Conservation (phyloP, 2,113 vertebrate genomes). For the Ahaetulla prasina region DNA sequence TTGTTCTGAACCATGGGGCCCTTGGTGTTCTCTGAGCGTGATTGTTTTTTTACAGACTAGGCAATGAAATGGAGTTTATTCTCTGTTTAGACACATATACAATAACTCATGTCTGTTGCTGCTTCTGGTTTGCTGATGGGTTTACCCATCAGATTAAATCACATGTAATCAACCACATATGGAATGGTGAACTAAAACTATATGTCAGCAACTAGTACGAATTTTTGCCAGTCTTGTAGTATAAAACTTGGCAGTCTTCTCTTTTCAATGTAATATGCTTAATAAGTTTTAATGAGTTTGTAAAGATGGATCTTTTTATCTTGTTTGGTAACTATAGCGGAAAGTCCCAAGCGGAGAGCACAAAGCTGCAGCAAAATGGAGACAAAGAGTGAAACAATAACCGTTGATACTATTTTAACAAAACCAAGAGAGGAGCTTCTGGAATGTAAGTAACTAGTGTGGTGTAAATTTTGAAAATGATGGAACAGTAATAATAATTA, state of each 20-base stretch:
- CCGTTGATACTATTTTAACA: slow-evolving; percentile 42
- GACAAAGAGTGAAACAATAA: neutral
- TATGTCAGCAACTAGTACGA: neutral
- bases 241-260: neutral
- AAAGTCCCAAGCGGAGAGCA: neutral
- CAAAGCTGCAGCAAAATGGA: neutral
- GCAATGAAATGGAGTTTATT: neutral
- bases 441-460: slow-evolving; percentile 73
- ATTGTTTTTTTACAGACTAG: neutral
- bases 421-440: slow-evolving; percentile 76
- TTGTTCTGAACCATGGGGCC: neutral
- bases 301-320: neutral
- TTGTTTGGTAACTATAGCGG: neutral
- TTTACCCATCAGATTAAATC: neutral
- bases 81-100: neutral
- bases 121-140: neutral
- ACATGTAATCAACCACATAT: neutral
- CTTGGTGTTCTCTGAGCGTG: neutral
- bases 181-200: neutral
- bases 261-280: neutral
- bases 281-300: neutral
- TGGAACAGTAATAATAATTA: neutral
- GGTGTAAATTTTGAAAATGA: neutral
- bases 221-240: neutral
- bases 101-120: neutral